phyloP scores from a whole-genome alignment of 2,113 vertebrate genomes.

The Clarias gariepinus region DNA sequence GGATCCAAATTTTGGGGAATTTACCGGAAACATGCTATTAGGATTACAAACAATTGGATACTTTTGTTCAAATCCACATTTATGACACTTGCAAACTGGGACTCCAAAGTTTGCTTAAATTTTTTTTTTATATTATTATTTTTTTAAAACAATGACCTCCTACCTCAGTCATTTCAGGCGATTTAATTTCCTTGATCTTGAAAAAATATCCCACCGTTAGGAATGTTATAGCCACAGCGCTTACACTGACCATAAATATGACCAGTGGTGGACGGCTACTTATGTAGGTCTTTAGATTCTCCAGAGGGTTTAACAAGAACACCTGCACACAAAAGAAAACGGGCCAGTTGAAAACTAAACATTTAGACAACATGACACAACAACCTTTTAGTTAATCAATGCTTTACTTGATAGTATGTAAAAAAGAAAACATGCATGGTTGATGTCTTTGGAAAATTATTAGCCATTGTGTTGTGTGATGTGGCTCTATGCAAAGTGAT shows the following conservation, averaged over 20 bases:
- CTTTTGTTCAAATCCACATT: not conserved
- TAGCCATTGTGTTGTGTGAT: not conserved
- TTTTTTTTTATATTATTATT: too few relatives aligned
- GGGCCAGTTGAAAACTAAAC: not conserved
- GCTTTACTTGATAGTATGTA: not conserved
- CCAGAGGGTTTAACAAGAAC: slow-evolving; percentile 85
- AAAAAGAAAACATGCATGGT: not conserved
- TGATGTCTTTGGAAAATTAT: not conserved
- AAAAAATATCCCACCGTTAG: slow-evolving; percentile 98
- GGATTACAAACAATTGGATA: not conserved
- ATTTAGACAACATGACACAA: not conserved
- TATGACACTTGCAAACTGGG: not conserved
- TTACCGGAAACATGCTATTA: not conserved
- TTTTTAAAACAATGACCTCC: too few relatives aligned
- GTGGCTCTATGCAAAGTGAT: not conserved
- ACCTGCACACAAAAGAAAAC: slow-evolving; percentile 62
- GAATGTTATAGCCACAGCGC: slow-evolving; percentile 94
- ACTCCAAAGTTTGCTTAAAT: too few relatives aligned
- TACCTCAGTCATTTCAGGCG: slow-evolving; percentile 95
- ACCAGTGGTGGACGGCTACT: slow-evolving; percentile 93
- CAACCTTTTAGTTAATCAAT: not conserved
- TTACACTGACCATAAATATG: slow-evolving; percentile 98
- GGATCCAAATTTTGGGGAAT: too few relatives aligned
- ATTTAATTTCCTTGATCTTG: slow-evolving; percentile 99
- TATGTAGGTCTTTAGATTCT: slow-evolving; percentile 92